Percentiles rank a stretch among this genome's conserved stretches.
phyloP scores from a whole-genome alignment of 1,140 invertebrate genomes.

The Oryzaephilus surinamensis region DNA sequence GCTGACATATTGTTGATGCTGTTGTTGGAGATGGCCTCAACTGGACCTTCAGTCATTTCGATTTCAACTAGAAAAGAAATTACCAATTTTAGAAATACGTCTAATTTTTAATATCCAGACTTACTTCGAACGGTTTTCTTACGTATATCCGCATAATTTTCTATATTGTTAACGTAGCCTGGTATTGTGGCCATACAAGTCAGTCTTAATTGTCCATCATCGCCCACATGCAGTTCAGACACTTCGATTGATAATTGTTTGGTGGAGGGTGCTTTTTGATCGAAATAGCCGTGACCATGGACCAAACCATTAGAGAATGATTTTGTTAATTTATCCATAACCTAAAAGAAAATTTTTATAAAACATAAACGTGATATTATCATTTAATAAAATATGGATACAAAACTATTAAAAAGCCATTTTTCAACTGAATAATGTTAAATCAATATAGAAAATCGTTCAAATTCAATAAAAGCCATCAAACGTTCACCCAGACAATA shows the following conservation, averaged over 20 bases:
- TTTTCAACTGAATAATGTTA: no score
- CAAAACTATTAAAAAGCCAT: no score
- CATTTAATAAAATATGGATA: no score
- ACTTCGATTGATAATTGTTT: slow-evolving; percentile 50
- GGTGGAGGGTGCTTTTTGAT: slow-evolving; percentile 29
- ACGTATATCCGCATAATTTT: slow-evolving; percentile 56
- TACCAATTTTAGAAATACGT: background rate
- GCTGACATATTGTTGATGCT: no score
- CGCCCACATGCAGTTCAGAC: slow-evolving; percentile 47
- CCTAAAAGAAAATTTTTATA: slow-evolving; percentile 22
- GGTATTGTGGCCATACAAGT: slow-evolving; percentile 65
- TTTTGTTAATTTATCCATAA: slow-evolving; percentile 28
- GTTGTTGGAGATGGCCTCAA: slow-evolving; percentile 19
- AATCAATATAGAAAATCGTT: no score
- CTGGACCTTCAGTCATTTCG: slow-evolving; percentile 18
- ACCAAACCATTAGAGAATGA: slow-evolving; percentile 31
- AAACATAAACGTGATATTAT: background rate
- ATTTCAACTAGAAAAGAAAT: slow-evolving; percentile 19
- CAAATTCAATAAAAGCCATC: no score
- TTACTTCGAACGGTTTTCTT: slow-evolving; percentile 55
- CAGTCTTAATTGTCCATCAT: slow-evolving; percentile 55
- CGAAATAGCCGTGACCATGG: slow-evolving; percentile 31
- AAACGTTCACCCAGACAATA: no score
- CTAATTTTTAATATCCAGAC: slow-evolving; percentile 16
- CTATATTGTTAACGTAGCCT: slow-evolving; percentile 47